Evolutionary conservation across 2,888 invertebrate genomes (phyloP), one percentile per base, ranked within the genome.

Genomic region (Lagria hirta): DNA sequence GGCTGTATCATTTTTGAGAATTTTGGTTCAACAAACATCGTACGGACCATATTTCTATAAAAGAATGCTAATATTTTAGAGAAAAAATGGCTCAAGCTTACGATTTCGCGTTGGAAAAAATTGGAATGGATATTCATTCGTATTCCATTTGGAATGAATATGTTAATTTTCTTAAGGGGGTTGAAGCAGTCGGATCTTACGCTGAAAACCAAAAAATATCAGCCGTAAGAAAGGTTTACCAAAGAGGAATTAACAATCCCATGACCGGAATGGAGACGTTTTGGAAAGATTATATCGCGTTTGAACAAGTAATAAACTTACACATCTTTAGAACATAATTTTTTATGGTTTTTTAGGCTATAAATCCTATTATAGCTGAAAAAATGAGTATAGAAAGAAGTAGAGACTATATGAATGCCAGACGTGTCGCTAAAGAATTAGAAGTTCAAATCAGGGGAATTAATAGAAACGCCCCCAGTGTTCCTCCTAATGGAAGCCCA

Each of bases 71-170:
- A n/a, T n/a, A n/a, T n/a, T 69, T 67, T 69, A 96, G 98, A 67
- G 99, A 99, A 71, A 98, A 97, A 76, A 92, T 99, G 90, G 98
- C 98, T 0, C 96, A 99, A 70, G 98, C 99, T 0, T 99, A 98
- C 70, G 98, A 99, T 73, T 99, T 99, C 73, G 98, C 99, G 0
- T 73, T 99, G 52, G 99, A 99, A 52, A 97, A 98, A 74, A 97
- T 99, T 54, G 99, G 99, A 0, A 86, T 99, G 84, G 99, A 99
- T 66, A 88, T 97, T 57, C 92, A 95, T 73, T 93, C 97, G 0
- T 95, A 91, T 69, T 86, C 89, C 4, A 91, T 99, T 48, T 99
- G 98, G 95, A 89, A 90, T 62, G 99, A 99, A 66, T 99, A 99
- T 65, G 91, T 99, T 0, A 86, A 85, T 26, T 99, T 99, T 70